Conservation (phyloP, 2,888 invertebrate species). For the Galeruca laticollis region DNA sequence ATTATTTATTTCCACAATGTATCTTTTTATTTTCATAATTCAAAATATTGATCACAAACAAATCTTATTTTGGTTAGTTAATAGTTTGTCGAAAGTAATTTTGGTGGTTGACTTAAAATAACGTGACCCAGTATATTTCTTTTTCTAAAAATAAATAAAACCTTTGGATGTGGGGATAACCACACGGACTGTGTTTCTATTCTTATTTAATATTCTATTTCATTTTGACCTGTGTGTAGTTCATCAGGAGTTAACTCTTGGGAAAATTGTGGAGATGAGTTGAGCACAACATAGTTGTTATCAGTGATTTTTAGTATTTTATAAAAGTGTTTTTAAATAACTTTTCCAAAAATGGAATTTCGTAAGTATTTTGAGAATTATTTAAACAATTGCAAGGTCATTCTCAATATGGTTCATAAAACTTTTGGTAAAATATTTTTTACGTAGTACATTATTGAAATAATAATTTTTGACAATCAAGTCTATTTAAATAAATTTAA, state of each 20-base stretch:
- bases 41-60: too few species aligned
- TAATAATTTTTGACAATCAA: too few species aligned
- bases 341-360: not conserved
- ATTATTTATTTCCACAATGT: too few species aligned
- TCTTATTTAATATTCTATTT: not conserved
- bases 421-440: too few species aligned
- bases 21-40: too few species aligned
- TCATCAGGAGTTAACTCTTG: not conserved
- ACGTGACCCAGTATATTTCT: not conserved
- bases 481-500: too few species aligned
- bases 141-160: constrained; percentile 20
- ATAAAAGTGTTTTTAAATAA: not conserved
- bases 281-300: not conserved
- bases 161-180: constrained; percentile 7
- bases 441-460: too few species aligned
- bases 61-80: not conserved
- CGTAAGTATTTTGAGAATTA: not conserved
- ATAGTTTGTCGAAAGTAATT: not conserved
- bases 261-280: not conserved
- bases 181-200: not conserved
- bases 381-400: not conserved
- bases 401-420: too few species aligned
- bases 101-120: constrained; percentile 11
- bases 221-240: not conserved
- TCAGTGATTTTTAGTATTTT: not conserved